Conservation (phyloP, 2,888 invertebrate genomes). For the Monopis laevigella region DNA sequence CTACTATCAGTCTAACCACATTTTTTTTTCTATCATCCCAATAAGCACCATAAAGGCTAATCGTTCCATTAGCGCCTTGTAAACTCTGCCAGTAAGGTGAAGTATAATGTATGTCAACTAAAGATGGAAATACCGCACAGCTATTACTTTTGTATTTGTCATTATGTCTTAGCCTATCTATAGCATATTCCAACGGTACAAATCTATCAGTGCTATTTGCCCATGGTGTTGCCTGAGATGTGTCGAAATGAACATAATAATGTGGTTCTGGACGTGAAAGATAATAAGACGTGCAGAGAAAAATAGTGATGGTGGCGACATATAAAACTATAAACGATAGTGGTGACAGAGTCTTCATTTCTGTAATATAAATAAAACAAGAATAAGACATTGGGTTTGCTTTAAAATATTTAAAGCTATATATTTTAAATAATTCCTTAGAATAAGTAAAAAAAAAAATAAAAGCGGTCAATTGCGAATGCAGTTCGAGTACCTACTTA, state of each 20-base stretch:
- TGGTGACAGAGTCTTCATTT: not conserved
- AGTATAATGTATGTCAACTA: not conserved
- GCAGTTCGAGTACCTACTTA: too few relatives aligned
- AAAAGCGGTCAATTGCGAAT: too few relatives aligned
- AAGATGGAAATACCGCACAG: constrained; percentile 1
- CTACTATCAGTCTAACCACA: not conserved
- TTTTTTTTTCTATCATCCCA: not conserved
- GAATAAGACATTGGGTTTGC: not conserved
- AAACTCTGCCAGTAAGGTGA: constrained; percentile 2
- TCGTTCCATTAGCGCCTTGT: not conserved
- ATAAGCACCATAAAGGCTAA: constrained; percentile 1
- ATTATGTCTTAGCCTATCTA: not conserved
- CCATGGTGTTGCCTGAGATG: not conserved
- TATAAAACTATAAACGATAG: not conserved
- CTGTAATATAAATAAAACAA: not conserved
- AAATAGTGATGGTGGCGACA: not conserved
- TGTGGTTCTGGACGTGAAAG: not conserved
- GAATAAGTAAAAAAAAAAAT: too few relatives aligned
- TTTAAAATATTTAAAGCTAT: too few relatives aligned
- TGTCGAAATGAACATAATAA: not conserved
- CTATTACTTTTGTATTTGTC: not conserved
- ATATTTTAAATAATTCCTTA: too few relatives aligned
- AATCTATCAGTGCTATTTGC: constrained; percentile 1
- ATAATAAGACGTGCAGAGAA: not conserved
- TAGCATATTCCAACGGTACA: not conserved